Percentiles rank a stretch among this genome's conserved stretches.
Evolutionary conservation across 2,797 vertebrate genomes (phyloP).

Genomic region (Sparus aurata): DNA sequence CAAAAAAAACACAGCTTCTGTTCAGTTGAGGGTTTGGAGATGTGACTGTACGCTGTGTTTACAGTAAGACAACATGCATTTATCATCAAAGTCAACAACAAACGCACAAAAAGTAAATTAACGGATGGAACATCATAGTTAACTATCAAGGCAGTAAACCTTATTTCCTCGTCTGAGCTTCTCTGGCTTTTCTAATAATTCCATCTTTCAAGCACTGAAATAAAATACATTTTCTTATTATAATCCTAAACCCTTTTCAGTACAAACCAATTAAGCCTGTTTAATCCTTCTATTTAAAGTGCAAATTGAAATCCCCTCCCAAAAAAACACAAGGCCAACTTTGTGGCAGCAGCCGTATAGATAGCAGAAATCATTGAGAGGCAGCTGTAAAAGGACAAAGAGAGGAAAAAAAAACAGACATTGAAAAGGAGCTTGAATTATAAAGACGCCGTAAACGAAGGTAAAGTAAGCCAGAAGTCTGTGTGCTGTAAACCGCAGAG

Average conservation of each 20-base stretch:
- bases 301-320: conserved; percentile 56
- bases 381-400: conserved; percentile 50
- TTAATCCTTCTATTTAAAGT: conserved; percentile 55
- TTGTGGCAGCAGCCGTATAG: conserved; percentile 12
- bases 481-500: neutral
- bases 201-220: conserved; percentile 30
- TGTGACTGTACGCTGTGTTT: no score
- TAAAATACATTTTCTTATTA: conserved; percentile 25
- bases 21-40: neutral
- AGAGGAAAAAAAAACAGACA: conserved; percentile 11
- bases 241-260: conserved; percentile 54
- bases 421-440: neutral
- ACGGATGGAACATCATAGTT: neutral
- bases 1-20: no score
- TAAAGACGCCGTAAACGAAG: neutral
- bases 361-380: conserved; percentile 32
- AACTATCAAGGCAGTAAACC: neutral
- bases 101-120: no score
- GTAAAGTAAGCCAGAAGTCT: neutral
- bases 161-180: neutral
- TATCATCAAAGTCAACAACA: no score
- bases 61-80: no score
- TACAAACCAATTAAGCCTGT: conserved; percentile 53
- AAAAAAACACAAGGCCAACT: conserved; percentile 15
- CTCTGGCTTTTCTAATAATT: conserved; percentile 3